Evolutionary conservation across 2,797 vertebrate species (phyloP), one percentile per base, ranked within the genome.

Genomic region (Microtus obscurus): DNA sequence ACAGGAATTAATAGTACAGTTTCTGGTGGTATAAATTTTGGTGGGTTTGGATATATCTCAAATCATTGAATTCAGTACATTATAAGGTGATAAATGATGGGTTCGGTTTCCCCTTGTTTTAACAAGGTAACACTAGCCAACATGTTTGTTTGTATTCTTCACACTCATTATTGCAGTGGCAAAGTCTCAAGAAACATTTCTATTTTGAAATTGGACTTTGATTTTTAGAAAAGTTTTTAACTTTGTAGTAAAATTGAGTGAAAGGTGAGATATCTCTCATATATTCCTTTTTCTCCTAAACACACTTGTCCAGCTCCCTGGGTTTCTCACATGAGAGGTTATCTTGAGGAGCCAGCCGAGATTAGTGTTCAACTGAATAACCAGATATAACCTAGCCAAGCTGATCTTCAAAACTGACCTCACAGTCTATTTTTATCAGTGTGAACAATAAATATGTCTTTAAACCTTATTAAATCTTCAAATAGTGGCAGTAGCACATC

Each of bases 1-100:
- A 9, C 87, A 91, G 85, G 95, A 80, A 65, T 87, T 96, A 29
- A 82, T n/a, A 90, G 63, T 96, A 82, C 91, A 96, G 93, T 82
- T 27, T 63, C 21, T 87, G 87, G 27, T 3, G 29, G 37, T 83
- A 11, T 69, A 87, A 90, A 73, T 96, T 67, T 65, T 59, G 59
- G 77, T 11, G 2, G 65, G 21, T 76, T 85, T 80, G 11, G 34
- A 76, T 45, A 87, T 85, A 92, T 37, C 85, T 4, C 3, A 56
- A 74, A 71, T 78, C 29, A 51, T 90, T 89, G 83, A 90, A 74
- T 93, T 95, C 16, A 94, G 19, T 12, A 91, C 9, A 9, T 89
- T 51, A 17, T 67, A 37, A 87, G 87, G 51, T 87, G 93, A 45
- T 29, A 51, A 51, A 80, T 77, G n/a, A 43, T 85, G 3, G 2